phyloP scores from a whole-genome alignment of 2,888 invertebrate genomes.

The Deladenus siricidicola region DNA sequence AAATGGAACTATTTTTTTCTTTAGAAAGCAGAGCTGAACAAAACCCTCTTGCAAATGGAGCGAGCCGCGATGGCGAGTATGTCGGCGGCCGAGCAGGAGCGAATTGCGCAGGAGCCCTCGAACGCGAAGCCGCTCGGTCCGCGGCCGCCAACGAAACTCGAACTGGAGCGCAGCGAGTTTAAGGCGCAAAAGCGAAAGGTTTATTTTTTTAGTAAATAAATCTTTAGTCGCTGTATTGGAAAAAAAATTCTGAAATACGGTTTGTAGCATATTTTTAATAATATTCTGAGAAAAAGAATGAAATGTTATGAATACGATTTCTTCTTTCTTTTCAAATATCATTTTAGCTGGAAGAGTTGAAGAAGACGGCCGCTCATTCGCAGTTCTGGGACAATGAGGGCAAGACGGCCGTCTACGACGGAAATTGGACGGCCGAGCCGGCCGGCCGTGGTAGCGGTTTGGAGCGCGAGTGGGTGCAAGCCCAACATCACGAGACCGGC shows the following conservation, averaged over 20 bases:
- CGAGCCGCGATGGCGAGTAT: constrained; percentile 39
- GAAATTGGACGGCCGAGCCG: not conserved
- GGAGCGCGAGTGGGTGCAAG: constrained; percentile 34
- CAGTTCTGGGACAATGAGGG: constrained; percentile 27
- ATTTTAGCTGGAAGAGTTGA: constrained; percentile 25
- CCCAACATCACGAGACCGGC: constrained; percentile 32
- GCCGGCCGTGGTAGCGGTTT: not conserved
- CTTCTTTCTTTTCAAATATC: not conserved
- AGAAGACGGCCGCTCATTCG: constrained; percentile 19
- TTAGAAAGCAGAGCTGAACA: too few species aligned
- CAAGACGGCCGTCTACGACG: not conserved
- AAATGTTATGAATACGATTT: not conserved
- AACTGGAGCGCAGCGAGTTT: constrained; percentile 17
- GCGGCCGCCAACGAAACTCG: too few species aligned
- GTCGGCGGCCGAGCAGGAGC: constrained; percentile 7
- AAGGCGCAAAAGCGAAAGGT: constrained; percentile 24
- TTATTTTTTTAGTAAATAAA: not conserved
- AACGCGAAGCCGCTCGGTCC: not conserved
- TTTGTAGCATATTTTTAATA: not conserved
- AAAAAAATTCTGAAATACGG: not conserved
- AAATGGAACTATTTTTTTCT: too few species aligned
- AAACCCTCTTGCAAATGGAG: constrained; percentile 44
- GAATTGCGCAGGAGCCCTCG: not conserved
- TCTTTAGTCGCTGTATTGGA: not conserved
- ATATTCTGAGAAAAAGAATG: not conserved